phyloP scores from a whole-genome alignment of 1,140 invertebrate species.

The Drosophila ironensis region DNA sequence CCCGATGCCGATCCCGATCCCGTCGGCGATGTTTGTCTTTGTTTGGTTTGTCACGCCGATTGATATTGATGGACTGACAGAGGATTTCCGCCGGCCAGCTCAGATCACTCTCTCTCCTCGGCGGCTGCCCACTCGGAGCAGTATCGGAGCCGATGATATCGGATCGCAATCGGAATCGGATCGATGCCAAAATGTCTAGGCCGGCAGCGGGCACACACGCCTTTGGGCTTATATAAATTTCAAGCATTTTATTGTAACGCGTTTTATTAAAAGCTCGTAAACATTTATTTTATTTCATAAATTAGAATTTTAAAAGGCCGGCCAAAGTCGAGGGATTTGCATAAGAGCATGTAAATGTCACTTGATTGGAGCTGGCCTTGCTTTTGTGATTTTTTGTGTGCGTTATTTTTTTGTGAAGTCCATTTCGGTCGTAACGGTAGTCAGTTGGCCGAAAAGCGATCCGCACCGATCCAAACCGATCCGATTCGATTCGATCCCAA shows the following conservation, averaged over 20 bases:
- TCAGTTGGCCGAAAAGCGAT: too few relatives aligned
- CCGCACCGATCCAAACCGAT: constrained; percentile 2
- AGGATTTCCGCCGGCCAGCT: constrained; percentile 69
- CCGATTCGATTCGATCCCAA: background rate
- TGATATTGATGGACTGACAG: constrained; percentile 73
- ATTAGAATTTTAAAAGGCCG: constrained; percentile 67
- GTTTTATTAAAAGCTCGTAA: constrained; percentile 80
- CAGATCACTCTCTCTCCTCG: constrained; percentile 29
- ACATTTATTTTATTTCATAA: constrained; percentile 80
- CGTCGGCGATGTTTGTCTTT: constrained; percentile 42
- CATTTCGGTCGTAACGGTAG: constrained; percentile 68
- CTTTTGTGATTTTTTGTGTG: constrained; percentile 13
- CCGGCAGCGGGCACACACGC: background rate
- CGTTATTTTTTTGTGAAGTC: constrained; percentile 34
- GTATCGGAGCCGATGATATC: too few relatives aligned
- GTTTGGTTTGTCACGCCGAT: constrained; percentile 37
- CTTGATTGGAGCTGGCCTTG: constrained; percentile 66
- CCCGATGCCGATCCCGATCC: constrained; percentile 9
- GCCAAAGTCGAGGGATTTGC: constrained; percentile 45
- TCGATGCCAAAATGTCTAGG: constrained; percentile 76
- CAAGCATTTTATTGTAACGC: constrained; percentile 74
- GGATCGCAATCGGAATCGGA: too few relatives aligned
- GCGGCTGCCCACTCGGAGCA: background rate
- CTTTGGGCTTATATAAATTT: constrained; percentile 79
- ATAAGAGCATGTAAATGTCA: constrained; percentile 78